These are phyloP conservation scores for Andrena flavipes DNA, from an alignment of 2,888 invertebrate genomes.

Conservation along the genomic window DNA sequence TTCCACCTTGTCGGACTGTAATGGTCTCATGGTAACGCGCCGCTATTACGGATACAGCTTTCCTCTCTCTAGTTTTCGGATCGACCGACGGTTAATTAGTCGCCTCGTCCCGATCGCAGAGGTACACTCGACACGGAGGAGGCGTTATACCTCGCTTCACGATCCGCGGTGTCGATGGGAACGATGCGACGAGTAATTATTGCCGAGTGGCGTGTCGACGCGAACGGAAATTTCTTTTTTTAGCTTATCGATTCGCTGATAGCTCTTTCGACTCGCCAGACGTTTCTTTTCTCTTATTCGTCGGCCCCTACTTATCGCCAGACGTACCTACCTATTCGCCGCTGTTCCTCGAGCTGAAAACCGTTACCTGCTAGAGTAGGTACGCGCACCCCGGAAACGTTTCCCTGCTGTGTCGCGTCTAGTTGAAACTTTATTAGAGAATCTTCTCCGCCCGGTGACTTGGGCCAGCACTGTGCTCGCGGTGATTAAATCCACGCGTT, in stretches of 20 bases:
- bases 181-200: slow-evolving; percentile 39
- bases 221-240: slow-evolving; percentile 31
- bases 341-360: not conserved
- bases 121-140: not conserved
- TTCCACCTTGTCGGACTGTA: slow-evolving; percentile 33
- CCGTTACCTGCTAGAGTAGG: not conserved
- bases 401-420: not conserved
- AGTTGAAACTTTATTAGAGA: slow-evolving; percentile 6
- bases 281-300: slow-evolving; percentile 4
- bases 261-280: slow-evolving; percentile 21
- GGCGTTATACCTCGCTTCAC: slow-evolving; percentile 12
- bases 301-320: not conserved
- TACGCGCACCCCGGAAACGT: not conserved
- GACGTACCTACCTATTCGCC: too few relatives aligned
- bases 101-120: not conserved
- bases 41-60: not conserved
- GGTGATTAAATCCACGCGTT: slow-evolving; percentile 52
- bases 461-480: slow-evolving; percentile 53
- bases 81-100: slow-evolving; percentile 31
- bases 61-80: slow-evolving; percentile 10
- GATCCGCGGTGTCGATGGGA: not conserved
- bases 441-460: slow-evolving; percentile 44
- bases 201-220: slow-evolving; percentile 20
- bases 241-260: slow-evolving; percentile 37
- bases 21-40: slow-evolving; percentile 37